A percentile compares a stretch with the other conserved stretches of the same genome.
Conservation (phyloP, 2,888 invertebrate genomes). For the Rhabditoides inermis region DNA sequence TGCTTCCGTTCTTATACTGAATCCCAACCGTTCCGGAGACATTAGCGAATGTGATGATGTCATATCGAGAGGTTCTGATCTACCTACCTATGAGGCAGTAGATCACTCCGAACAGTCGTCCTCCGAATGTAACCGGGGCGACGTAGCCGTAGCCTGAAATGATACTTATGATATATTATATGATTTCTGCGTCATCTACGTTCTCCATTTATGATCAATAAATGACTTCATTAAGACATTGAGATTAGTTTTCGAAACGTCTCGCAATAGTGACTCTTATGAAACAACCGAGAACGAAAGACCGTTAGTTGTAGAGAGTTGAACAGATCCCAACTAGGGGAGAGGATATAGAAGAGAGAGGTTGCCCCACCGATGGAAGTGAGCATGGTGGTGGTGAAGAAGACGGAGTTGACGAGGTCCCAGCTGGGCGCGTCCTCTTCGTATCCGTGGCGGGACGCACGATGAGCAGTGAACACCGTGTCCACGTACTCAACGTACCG, state of each 20-base stretch:
- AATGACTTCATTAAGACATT: too few species aligned
- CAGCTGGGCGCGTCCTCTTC: conserved; percentile 43
- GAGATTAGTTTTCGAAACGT: too few species aligned
- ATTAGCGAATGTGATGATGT: too few species aligned
- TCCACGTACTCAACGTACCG: conserved; percentile 38
- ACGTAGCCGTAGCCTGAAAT: conserved; percentile 43
- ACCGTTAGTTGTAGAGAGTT: too few species aligned
- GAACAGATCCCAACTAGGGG: conserved; percentile 26
- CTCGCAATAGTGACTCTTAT: conserved; percentile 38
- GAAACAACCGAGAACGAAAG: too few species aligned
- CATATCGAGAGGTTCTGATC: too few species aligned
- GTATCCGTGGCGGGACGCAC: conserved; percentile 44
- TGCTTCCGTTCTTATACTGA: too few species aligned
- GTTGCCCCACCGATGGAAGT: conserved; percentile 41
- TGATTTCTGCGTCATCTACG: too few species aligned
- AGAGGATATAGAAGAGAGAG: conserved; percentile 2
- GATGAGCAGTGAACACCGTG: conserved; percentile 43
- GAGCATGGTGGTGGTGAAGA: conserved; percentile 38
- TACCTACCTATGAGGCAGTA: conserved; percentile 65
- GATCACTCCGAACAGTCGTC: conserved; percentile 78
- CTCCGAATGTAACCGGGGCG: conserved; percentile 54
- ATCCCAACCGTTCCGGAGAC: too few species aligned
- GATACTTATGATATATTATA: too few species aligned
- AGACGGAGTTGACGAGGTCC: conserved; percentile 34
- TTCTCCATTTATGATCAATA: too few species aligned